Evolutionary conservation across 2,113 vertebrate genomes (phyloP).

Genomic region (Microcebus tavaratra): DNA sequence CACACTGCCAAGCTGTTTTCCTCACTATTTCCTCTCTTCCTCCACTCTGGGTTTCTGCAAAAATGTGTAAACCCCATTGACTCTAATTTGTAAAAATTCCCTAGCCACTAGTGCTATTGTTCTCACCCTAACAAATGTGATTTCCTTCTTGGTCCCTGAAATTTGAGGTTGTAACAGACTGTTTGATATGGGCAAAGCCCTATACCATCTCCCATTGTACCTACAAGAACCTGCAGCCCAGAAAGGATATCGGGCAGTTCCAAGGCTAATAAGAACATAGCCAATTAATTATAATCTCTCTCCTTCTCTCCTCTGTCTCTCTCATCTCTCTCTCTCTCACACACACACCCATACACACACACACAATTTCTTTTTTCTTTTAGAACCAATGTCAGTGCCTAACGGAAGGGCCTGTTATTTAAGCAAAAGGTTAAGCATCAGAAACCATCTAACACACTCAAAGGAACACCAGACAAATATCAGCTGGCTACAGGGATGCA

Average conservation of each 20-base stretch:
- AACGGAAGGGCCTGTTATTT: not conserved
- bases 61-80: constrained; percentile 53
- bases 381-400: constrained; percentile 6
- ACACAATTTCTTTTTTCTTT: not conserved
- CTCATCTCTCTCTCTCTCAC: not conserved
- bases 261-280: constrained; percentile 7
- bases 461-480: constrained; percentile 11
- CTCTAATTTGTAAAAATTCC: constrained; percentile 63
- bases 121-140: constrained; percentile 35
- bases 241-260: not conserved
- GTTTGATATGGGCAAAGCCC: not conserved
- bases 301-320: not conserved
- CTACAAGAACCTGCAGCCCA: constrained; percentile 41
- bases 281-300: not conserved
- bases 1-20: constrained; percentile 67
- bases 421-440: constrained; percentile 46
- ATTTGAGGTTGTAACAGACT: constrained; percentile 1
- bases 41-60: constrained; percentile 38
- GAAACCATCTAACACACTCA: constrained; percentile 31
- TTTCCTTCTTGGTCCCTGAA: constrained; percentile 8
- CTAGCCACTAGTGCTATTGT: constrained; percentile 39
- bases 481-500: not conserved
- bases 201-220: not conserved
- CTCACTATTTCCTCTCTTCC: constrained; percentile 70
- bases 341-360: not conserved